Evolutionary conservation across 2,888 invertebrate genomes (phyloP).

Genomic region (Caenorhabditis sp.): DNA sequence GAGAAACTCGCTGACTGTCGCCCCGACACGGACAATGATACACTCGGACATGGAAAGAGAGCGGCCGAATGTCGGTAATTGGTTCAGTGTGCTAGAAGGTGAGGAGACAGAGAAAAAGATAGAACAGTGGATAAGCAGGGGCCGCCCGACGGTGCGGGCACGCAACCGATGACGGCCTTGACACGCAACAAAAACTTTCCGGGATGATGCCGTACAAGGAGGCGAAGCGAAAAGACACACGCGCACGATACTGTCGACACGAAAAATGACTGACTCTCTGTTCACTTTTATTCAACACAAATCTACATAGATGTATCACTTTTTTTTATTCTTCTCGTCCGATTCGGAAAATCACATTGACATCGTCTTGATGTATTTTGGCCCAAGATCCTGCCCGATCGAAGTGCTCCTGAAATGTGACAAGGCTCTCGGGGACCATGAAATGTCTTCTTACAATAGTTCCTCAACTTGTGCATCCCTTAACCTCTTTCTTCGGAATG

Average conservation of each 20-base stretch:
- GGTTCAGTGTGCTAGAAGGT: slow-evolving; percentile 47
- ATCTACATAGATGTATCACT: slow-evolving; percentile 25
- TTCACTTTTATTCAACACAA: slow-evolving; percentile 45
- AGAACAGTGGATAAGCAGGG: slow-evolving; percentile 39
- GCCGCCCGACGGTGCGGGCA: slow-evolving; percentile 23
- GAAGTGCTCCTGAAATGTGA: slow-evolving; percentile 41
- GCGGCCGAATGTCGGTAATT: slow-evolving; percentile 25
- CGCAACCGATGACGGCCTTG: slow-evolving; percentile 40
- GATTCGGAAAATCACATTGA: slow-evolving; percentile 41
- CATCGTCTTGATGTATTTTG: slow-evolving; percentile 51
- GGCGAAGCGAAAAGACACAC: slow-evolving; percentile 39
- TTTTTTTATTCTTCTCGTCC: not conserved
- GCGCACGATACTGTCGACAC: slow-evolving; percentile 23
- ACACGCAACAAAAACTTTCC: slow-evolving; percentile 52
- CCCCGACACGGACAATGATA: slow-evolving; percentile 32
- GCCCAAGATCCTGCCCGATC: slow-evolving; percentile 41
- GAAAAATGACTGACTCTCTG: slow-evolving; percentile 27
- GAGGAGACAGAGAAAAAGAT: slow-evolving; percentile 29
- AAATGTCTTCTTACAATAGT: slow-evolving; percentile 47
- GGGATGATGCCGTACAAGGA: slow-evolving; percentile 53
- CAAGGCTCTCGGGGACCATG: too few species aligned
- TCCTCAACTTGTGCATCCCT: slow-evolving; percentile 49
- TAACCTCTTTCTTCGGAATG: slow-evolving; percentile 19
- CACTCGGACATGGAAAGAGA: slow-evolving; percentile 36
- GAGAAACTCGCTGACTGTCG: slow-evolving; percentile 20